Evolutionary conservation across 1,140 invertebrate species (phyloP).

Genomic region (Neodiprion pinetum): DNA sequence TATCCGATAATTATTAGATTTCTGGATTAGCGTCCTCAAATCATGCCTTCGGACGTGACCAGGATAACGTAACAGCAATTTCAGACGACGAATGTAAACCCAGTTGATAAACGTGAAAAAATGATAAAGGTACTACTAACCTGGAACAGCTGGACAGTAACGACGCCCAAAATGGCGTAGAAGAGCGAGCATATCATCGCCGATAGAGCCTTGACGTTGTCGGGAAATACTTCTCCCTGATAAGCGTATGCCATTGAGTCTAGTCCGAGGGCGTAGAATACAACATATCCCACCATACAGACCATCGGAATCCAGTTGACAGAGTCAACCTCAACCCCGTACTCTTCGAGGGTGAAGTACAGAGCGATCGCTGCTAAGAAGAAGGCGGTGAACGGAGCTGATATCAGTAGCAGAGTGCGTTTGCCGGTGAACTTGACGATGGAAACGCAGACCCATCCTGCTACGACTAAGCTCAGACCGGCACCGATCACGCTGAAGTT

Average conservation of each 20-base stretch:
- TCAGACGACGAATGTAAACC: no score
- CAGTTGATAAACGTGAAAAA: no score
- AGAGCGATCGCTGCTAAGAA: constrained; percentile 70
- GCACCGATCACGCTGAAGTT: constrained; percentile 79
- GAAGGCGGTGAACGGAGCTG: constrained; percentile 69
- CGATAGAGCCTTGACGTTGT: constrained; percentile 58
- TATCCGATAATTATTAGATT: background rate
- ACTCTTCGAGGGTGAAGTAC: constrained; percentile 68
- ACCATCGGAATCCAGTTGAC: constrained; percentile 49
- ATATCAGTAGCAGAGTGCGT: constrained; percentile 74
- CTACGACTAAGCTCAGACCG: constrained; percentile 77
- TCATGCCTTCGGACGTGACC: no score
- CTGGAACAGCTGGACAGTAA: constrained; percentile 57
- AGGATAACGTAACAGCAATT: no score
- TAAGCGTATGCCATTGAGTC: constrained; percentile 58
- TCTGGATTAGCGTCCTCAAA: no score
- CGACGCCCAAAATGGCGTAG: constrained; percentile 49
- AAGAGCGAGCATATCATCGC: constrained; percentile 54
- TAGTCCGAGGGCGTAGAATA: constrained; percentile 53
- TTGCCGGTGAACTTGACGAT: constrained; percentile 81
- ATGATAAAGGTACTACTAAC: constrained; percentile 30
- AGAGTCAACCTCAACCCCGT: constrained; percentile 53
- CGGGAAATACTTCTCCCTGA: constrained; percentile 58
- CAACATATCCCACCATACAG: constrained; percentile 50
- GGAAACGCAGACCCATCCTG: constrained; percentile 71